Percentiles rank a stretch among this genome's conserved stretches.
Evolutionary conservation across 2,113 vertebrate species (phyloP).

Genomic region (Leucopternis melanops): DNA sequence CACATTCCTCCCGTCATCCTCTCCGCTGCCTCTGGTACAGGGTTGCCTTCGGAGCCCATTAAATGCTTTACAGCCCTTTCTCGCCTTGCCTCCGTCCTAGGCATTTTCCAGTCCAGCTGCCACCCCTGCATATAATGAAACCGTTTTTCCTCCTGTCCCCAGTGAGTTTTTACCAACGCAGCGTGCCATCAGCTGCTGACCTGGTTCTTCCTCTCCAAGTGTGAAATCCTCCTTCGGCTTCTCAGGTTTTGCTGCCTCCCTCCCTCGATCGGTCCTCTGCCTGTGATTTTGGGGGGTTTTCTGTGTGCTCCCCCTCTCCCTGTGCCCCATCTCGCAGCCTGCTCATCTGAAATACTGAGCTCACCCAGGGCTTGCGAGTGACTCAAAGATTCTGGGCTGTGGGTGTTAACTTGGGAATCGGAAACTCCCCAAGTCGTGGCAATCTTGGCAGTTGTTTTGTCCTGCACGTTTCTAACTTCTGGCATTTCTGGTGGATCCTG

Average conservation of each 20-base stretch:
- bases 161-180: not conserved
- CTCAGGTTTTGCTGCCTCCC: not conserved
- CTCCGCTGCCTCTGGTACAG: not conserved
- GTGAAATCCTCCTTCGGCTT: not conserved
- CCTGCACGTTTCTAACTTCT: not conserved
- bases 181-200: not conserved
- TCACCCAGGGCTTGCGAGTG: rapidly evolving
- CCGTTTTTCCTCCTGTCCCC: not conserved
- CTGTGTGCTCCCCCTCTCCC: not conserved
- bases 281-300: not conserved
- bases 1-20: not conserved
- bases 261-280: not conserved
- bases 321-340: not conserved
- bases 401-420: not conserved
- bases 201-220: not conserved
- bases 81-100: not conserved
- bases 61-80: not conserved
- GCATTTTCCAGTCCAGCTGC: not conserved
- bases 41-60: not conserved
- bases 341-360: not conserved
- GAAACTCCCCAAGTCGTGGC: too few species aligned
- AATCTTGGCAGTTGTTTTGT: not conserved
- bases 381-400: not conserved
- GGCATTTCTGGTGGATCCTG: not conserved
- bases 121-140: not conserved